Percentiles rank a stretch among this genome's conserved stretches.
Evolutionary conservation across 2,888 invertebrate species (phyloP).

Genomic region (Drosophila suboccidentalis): DNA sequence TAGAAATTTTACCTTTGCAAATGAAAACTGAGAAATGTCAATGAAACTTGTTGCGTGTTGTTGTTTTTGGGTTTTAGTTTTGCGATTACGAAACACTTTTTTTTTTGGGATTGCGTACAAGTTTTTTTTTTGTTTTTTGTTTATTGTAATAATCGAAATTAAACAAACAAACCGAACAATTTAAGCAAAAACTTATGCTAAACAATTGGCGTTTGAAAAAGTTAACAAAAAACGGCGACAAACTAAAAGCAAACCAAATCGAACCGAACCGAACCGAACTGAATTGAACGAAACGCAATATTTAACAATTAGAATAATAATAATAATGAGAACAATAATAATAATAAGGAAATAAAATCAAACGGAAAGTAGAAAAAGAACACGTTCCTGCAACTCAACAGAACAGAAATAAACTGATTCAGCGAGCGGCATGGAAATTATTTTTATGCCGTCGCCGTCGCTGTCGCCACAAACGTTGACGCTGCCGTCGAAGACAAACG

Average conservation of each 20-base stretch:
- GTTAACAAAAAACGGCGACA: slow-evolving; percentile 47
- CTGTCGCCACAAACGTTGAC: slow-evolving; percentile 10
- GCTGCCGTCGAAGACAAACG: slow-evolving; percentile 26
- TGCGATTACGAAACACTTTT: slow-evolving; percentile 79
- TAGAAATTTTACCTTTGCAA: slow-evolving; percentile 9
- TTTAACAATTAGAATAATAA: slow-evolving; percentile 79
- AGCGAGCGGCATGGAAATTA: slow-evolving; percentile 71
- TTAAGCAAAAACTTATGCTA: slow-evolving; percentile 47
- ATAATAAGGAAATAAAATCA: slow-evolving; percentile 85
- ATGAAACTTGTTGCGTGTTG: slow-evolving; percentile 51
- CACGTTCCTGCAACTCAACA: slow-evolving; percentile 85
- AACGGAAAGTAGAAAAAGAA: slow-evolving; percentile 85
- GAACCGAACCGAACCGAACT: slow-evolving; percentile 52
- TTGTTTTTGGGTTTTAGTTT: slow-evolving; percentile 10
- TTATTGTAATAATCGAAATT: slow-evolving; percentile 56
- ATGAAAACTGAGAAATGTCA: slow-evolving; percentile 1
- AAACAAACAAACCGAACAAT: slow-evolving; percentile 47
- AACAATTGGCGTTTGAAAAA: slow-evolving; percentile 13
- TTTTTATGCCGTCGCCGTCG: slow-evolving; percentile 66
- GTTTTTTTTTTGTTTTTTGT: neutral
- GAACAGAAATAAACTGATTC: slow-evolving; percentile 85
- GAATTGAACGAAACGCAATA: slow-evolving; percentile 67
- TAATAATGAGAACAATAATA: slow-evolving; percentile 79
- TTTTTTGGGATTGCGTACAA: slow-evolving; percentile 16
- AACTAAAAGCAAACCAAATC: slow-evolving; percentile 66